Conservation (phyloP, 2,888 invertebrate genomes). For the Lycia hirtaria region DNA sequence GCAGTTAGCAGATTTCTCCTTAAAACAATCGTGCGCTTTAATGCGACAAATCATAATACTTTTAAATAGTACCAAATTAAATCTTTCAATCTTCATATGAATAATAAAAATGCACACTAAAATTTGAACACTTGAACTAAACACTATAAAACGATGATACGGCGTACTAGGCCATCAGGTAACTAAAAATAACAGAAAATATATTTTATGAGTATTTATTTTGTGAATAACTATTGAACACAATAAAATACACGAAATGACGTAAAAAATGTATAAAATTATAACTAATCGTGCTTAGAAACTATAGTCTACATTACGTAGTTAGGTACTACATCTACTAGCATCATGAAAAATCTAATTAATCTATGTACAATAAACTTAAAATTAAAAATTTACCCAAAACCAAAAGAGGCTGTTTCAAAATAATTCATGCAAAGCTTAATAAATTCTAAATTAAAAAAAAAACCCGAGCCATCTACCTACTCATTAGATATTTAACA, state of each 20-base stretch:
- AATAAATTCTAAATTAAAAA: slow-evolving; percentile 34
- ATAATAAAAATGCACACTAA: too few relatives aligned
- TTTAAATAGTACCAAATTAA: too few relatives aligned
- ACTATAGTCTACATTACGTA: background rate
- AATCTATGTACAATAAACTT: slow-evolving; percentile 23
- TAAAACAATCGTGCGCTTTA: too few relatives aligned
- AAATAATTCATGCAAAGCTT: slow-evolving; percentile 74
- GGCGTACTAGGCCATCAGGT: slow-evolving; percentile 1
- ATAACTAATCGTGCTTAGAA: background rate
- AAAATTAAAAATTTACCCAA: slow-evolving; percentile 48
- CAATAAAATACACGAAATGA: background rate
- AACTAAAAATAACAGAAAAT: slow-evolving; percentile 6
- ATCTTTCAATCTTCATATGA: too few relatives aligned
- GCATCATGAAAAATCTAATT: slow-evolving; percentile 4
- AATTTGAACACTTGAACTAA: too few relatives aligned
- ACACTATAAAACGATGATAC: background rate
- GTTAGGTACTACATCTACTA: background rate
- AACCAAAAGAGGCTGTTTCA: slow-evolving; percentile 86
- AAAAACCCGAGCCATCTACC: slow-evolving; percentile 23
- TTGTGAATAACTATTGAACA: background rate
- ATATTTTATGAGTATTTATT: slow-evolving; percentile 12
- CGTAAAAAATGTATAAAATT: background rate
- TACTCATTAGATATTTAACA: too few relatives aligned
- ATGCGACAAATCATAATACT: too few relatives aligned
- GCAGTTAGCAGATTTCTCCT: too few relatives aligned